These are phyloP conservation scores for Oreochromis grahami DNA, from an alignment of 2,797 vertebrate genomes.

Conservation along the genomic window DNA sequence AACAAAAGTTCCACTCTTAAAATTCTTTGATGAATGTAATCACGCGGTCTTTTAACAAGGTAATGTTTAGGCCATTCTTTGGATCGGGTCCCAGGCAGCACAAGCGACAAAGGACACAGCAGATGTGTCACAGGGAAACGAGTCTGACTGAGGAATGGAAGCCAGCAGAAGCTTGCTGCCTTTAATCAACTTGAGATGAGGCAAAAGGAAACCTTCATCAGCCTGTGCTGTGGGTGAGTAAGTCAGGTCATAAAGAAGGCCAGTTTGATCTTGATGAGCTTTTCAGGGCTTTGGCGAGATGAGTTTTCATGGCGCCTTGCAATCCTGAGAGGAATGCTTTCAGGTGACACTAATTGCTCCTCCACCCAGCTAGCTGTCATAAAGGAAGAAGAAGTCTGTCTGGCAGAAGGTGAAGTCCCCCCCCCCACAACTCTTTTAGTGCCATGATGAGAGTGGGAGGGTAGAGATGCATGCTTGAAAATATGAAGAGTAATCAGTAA, in stretches of 20 bases:
- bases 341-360: conserved; percentile 81
- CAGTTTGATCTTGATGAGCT: conserved; percentile 75
- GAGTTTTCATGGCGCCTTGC: conserved; percentile 65
- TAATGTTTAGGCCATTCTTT: neutral
- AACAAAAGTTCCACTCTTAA: neutral
- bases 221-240: conserved; percentile 50
- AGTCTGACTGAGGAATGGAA: conserved; percentile 51
- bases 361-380: conserved; percentile 69
- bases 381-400: conserved; percentile 52
- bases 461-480: conserved; percentile 39
- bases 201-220: conserved; percentile 68
- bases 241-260: conserved; percentile 73
- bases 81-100: neutral
- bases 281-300: conserved; percentile 69
- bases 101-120: neutral
- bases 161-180: conserved; percentile 47
- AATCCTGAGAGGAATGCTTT: conserved; percentile 68
- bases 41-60: neutral
- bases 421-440: conserved; percentile 25
- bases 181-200: conserved; percentile 75
- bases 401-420: conserved; percentile 28
- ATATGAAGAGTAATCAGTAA: conserved; percentile 54
- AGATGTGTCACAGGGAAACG: conserved; percentile 26
- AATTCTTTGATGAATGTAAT: neutral
- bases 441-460: conserved; percentile 42